Conservation (phyloP, 2,888 invertebrate genomes). For the Trichacis sp. region DNA sequence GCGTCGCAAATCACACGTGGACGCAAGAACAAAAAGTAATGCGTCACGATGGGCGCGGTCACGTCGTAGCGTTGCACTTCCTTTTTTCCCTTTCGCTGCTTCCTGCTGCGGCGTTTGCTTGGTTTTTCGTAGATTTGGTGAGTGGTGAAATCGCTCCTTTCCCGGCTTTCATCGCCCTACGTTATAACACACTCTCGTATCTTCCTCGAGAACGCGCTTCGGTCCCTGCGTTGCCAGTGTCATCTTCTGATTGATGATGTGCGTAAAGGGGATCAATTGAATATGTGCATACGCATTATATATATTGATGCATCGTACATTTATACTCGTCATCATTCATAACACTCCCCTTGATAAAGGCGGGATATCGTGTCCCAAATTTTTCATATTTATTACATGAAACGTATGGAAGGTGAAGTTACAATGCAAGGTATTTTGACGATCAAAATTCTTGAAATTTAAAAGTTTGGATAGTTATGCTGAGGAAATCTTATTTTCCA, state of each 20-base stretch:
- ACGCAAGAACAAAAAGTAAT: constrained; percentile 7
- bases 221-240: background rate
- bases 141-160: background rate
- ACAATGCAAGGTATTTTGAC: too few species aligned
- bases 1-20: constrained; percentile 9
- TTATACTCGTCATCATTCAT: background rate
- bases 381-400: background rate
- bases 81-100: constrained; percentile 7
- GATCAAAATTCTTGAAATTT: too few species aligned
- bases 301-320: background rate
- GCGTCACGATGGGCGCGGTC: constrained; percentile 15
- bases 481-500: too few species aligned
- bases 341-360: background rate
- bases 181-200: background rate
- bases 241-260: constrained; percentile 6
- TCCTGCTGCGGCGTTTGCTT: constrained; percentile 5
- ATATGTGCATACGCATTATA: constrained; percentile 1
- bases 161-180: too few species aligned
- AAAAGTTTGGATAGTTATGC: too few species aligned
- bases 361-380: background rate
- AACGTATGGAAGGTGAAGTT: too few species aligned
- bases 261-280: constrained; percentile 6
- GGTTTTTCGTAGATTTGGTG: background rate
- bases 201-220: background rate
- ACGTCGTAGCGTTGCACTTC: constrained; percentile 2